These are phyloP conservation scores for Ecliptopera silaceata DNA, from an alignment of 2,888 invertebrate genomes.

Conservation along the genomic window DNA sequence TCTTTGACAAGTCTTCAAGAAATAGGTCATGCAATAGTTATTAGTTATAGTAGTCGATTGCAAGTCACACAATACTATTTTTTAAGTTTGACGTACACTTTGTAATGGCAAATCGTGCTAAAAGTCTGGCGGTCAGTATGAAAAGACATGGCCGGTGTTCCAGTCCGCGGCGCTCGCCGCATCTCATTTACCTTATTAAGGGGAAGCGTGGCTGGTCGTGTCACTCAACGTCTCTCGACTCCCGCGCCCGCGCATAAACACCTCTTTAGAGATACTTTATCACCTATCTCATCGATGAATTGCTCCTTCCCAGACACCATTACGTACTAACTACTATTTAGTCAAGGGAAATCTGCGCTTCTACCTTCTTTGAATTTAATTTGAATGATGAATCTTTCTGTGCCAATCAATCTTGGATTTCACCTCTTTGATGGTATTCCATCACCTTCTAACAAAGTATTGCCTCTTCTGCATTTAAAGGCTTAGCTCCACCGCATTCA, in stretches of 20 bases:
- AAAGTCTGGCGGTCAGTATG: slow-evolving; percentile 11
- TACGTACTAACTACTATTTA: slow-evolving; percentile 9
- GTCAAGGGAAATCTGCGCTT: slow-evolving; percentile 5
- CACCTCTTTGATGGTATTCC: slow-evolving; percentile 14
- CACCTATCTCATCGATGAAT: slow-evolving; percentile 51
- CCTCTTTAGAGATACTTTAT: slow-evolving; percentile 59
- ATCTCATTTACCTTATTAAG: slow-evolving; percentile 78
- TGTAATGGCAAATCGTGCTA: not conserved
- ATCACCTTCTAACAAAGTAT: slow-evolving; percentile 20
- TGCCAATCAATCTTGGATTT: slow-evolving; percentile 26
- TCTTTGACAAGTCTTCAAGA: too few relatives aligned
- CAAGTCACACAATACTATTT: too few relatives aligned
- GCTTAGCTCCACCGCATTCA: slow-evolving; percentile 13
- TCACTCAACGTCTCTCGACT: slow-evolving; percentile 70
- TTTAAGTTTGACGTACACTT: not conserved
- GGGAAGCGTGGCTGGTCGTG: slow-evolving; percentile 60
- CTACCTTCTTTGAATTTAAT: slow-evolving; percentile 22
- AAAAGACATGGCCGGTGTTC: slow-evolving; percentile 36
- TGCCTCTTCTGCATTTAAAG: slow-evolving; percentile 8
- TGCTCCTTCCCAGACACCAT: slow-evolving; percentile 22
- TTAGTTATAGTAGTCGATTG: too few relatives aligned
- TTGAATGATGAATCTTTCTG: slow-evolving; percentile 26
- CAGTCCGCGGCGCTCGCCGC: slow-evolving; percentile 44
- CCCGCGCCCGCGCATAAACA: slow-evolving; percentile 61
- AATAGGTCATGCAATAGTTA: too few relatives aligned